These are phyloP conservation scores for Thalassophryne amazonica DNA, from an alignment of 2,797 vertebrate genomes.

Conservation along the genomic window DNA sequence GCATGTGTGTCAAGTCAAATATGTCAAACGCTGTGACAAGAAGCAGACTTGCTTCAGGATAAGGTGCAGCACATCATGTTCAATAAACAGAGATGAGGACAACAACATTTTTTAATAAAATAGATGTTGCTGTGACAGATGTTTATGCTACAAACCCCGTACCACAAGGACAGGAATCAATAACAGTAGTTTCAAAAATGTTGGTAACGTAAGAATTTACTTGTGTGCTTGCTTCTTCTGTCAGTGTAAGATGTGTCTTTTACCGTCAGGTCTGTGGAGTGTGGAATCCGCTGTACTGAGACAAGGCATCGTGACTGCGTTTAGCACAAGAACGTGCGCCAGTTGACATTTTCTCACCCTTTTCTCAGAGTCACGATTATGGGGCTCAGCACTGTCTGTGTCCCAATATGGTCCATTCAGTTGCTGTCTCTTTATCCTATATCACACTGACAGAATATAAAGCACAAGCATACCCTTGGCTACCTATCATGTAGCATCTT, in stretches of 20 bases:
- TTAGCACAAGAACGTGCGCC: constrained; percentile 26
- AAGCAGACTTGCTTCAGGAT: background rate
- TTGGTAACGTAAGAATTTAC: no score
- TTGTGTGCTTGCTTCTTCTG: background rate
- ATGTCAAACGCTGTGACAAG: constrained; percentile 1
- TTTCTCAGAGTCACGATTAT: no score
- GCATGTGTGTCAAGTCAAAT: constrained; percentile 2
- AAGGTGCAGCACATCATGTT: background rate
- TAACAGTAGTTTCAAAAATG: no score
- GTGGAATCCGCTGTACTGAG: constrained; percentile 24
- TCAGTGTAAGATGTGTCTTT: background rate
- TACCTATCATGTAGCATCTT: constrained; percentile 1
- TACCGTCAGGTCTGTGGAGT: constrained; percentile 7
- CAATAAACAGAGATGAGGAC: background rate
- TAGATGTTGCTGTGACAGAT: no score
- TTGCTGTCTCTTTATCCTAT: constrained; percentile 1
- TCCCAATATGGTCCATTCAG: constrained; percentile 3
- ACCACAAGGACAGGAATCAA: no score
- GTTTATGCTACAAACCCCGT: no score
- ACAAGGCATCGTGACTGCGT: constrained; percentile 49
- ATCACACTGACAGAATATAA: constrained; percentile 15
- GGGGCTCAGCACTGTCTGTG: constrained; percentile 4
- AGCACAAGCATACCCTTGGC: constrained; percentile 19
- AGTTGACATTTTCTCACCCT: constrained; percentile 15
- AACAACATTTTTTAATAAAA: no score